Percentiles rank a stretch among this genome's conserved stretches.
Conservation (phyloP, 1,140 invertebrate genomes). For the Drosophila mojavensis region DNA sequence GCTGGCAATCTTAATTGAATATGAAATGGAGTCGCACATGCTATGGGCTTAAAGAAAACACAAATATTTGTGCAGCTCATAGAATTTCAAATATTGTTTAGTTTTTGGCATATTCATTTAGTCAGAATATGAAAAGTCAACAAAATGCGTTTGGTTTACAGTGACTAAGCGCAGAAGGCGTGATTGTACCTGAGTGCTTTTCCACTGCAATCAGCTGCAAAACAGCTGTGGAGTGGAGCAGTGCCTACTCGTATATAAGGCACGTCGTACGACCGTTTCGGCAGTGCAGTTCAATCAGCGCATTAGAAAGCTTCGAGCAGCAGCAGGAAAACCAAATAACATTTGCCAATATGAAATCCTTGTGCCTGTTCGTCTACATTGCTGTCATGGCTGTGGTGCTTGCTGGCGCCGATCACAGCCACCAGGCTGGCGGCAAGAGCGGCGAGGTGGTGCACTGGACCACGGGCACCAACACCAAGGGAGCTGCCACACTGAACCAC, state of each 20-base stretch:
- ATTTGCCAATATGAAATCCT: slow-evolving; percentile 17
- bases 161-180: not conserved
- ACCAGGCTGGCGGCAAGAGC: not conserved
- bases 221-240: not conserved
- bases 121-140: not conserved
- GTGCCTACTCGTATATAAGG: slow-evolving; percentile 3
- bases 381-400: slow-evolving; percentile 7
- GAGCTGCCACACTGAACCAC: slow-evolving; percentile 12
- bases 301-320: not conserved
- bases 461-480: slow-evolving; percentile 19
- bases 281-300: not conserved
- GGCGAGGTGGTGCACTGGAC: slow-evolving; percentile 34
- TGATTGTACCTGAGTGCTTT: not conserved
- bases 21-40: no score
- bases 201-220: no score
- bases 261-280: no score
- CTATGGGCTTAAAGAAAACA: no score
- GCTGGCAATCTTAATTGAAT: no score
- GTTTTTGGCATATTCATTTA: not conserved
- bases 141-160: not conserved
- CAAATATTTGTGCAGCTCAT: no score
- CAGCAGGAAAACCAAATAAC: not conserved
- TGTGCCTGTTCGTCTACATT: slow-evolving; percentile 4
- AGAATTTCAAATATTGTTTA: not conserved
- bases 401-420: slow-evolving; percentile 1